Evolutionary conservation across 2,888 invertebrate genomes (phyloP), one percentile per base, ranked within the genome.

Genomic region (Hymenopus coronatus): DNA sequence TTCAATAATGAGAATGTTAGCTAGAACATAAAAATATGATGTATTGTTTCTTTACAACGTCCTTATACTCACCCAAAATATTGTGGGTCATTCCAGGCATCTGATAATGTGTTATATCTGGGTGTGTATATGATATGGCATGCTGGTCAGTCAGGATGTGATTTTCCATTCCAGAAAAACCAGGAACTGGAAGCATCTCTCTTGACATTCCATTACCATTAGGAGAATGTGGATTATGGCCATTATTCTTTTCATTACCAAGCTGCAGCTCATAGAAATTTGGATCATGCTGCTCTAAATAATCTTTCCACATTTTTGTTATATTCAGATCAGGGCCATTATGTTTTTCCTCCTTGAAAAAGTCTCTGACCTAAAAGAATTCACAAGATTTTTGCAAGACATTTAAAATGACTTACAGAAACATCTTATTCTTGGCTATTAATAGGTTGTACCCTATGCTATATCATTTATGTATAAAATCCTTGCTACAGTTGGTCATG

Each of bases 241-340:
- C 4, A 28, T 88, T 88, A 84, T 89, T 90, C 91, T 94, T 94
- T 70, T 94, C 94, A 91, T 94, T 94, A 40, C 94, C 94, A 93
- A 94, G 93, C 89, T 94, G 94, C 82, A 94, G 94, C 89, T 93
- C 92, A 90, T 94, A 94, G 91, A 94, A 94, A 70, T 94, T 94
- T 82, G 94, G 94, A 91, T 95, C 94, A 93, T 93, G 94, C 8
- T 93, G 93, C 91, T 94, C 94, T n/a, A 94, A 94, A 90, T 94
- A 95, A 91, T 94, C 94, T 91, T 94, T 94, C 94, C 94, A 94
- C 94, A 95, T 94, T 92, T 94, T 94, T 3, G 94, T 94, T 90
- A 95, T 94, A 91, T 95, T 95, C 70, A 95, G 94, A 93, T 94
- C 95, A 89, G 94, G 92, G 0, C 94, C 94, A 85, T 94, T 94